These are phyloP conservation scores for Clarias macrocephalus DNA, from an alignment of 2,113 vertebrate species.

Conservation along the genomic window DNA sequence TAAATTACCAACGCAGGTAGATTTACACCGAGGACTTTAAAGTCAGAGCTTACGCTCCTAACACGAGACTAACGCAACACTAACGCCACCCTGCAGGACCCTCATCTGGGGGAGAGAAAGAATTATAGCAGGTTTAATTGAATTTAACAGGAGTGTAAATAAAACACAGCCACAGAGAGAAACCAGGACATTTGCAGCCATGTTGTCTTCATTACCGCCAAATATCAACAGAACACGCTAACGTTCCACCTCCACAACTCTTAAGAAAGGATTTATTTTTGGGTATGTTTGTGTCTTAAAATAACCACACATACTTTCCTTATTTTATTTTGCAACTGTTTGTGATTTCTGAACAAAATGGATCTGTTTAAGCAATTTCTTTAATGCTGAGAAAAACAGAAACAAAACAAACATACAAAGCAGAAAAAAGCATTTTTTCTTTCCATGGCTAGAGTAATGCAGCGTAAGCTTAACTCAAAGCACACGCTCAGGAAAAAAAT, in stretches of 20 bases:
- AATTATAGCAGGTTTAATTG: constrained; percentile 5
- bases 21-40: not conserved
- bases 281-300: not conserved
- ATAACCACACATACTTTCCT: not conserved
- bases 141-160: constrained; percentile 10
- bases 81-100: not conserved
- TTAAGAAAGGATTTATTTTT: not conserved
- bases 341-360: not conserved
- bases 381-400: not conserved
- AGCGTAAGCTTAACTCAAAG: not conserved
- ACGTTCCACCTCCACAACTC: not conserved
- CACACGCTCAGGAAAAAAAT: not conserved
- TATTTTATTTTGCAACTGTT: not conserved
- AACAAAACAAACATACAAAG: not conserved
- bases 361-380: not conserved
- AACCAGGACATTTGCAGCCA: constrained; percentile 9
- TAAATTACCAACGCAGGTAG: not conserved
- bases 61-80: too few relatives aligned
- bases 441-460: not conserved
- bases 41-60: not conserved
- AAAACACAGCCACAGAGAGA: constrained; percentile 2
- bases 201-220: constrained; percentile 17
- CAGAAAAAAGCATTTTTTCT: not conserved
- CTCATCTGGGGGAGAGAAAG: not conserved
- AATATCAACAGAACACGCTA: not conserved